These are phyloP conservation scores for Megaleporinus macrocephalus DNA, from an alignment of 2,113 vertebrate species.

Conservation along the genomic window DNA sequence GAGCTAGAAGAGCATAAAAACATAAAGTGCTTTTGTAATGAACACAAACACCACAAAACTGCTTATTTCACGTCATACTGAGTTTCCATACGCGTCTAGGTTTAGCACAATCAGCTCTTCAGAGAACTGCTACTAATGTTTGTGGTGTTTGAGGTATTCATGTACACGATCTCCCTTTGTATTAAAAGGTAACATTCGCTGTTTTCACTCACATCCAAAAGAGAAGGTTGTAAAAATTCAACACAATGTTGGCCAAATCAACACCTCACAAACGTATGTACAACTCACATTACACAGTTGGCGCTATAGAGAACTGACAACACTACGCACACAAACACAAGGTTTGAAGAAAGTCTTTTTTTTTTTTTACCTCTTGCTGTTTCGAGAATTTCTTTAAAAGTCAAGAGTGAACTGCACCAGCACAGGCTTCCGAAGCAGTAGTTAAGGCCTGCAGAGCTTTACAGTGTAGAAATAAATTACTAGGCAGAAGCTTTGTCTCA, in stretches of 20 bases:
- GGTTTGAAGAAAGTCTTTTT: conserved; percentile 61
- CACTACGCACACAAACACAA: conserved; percentile 82
- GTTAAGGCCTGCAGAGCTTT: conserved; percentile 68
- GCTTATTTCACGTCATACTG: conserved; percentile 52
- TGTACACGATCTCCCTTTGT: conserved; percentile 67
- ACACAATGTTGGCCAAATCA: conserved; percentile 70
- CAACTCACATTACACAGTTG: conserved; percentile 80
- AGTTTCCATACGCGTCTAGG: conserved; percentile 13
- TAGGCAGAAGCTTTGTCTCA: conserved; percentile 35
- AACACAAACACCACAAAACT: conserved; percentile 65
- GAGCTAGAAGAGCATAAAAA: conserved; percentile 71
- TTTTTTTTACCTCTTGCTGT: conserved; percentile 22
- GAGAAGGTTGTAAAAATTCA: conserved; percentile 58
- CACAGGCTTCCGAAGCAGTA: conserved; percentile 70
- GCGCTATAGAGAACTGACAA: conserved; percentile 82
- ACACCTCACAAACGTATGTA: conserved; percentile 81
- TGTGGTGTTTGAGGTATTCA: conserved; percentile 62
- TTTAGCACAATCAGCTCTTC: background rate
- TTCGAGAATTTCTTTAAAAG: conserved; percentile 44
- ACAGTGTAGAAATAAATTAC: conserved; percentile 73
- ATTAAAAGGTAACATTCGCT: conserved; percentile 73
- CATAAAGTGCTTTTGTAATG: conserved; percentile 80
- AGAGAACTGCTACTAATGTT: conserved; percentile 15
- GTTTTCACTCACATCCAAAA: conserved; percentile 67
- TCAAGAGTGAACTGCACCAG: conserved; percentile 67